These are phyloP conservation scores for Fabriciana adippe DNA, from an alignment of 2,888 invertebrate species.

Conservation along the genomic window DNA sequence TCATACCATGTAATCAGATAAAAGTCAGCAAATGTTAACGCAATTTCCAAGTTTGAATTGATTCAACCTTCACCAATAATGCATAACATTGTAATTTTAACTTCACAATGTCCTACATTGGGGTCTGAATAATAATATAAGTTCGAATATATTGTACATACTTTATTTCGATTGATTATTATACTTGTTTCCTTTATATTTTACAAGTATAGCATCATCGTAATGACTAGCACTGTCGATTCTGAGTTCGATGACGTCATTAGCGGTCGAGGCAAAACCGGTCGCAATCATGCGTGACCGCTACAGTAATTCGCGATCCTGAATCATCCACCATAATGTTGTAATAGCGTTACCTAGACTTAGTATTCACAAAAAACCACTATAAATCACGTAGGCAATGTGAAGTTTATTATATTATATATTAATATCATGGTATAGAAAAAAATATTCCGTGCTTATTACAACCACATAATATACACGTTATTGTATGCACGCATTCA, in stretches of 20 bases:
- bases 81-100: conserved; percentile 19
- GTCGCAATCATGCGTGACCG: conserved; percentile 69
- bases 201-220: not conserved
- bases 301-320: conserved; percentile 67
- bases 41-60: conserved; percentile 42
- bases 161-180: not conserved
- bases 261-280: conserved; percentile 65
- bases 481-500: no score
- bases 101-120: conserved; percentile 5
- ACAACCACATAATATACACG: no score
- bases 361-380: not conserved
- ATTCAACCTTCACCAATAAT: conserved; percentile 34
- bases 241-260: conserved; percentile 62
- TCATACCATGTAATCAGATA: not conserved
- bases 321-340: conserved; percentile 56
- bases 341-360: conserved; percentile 42
- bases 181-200: conserved; percentile 1
- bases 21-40: not conserved
- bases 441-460: no score
- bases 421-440: no score
- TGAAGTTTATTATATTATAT: no score
- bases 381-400: not conserved
- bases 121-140: not conserved
- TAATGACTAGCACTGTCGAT: conserved; percentile 9
- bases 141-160: not conserved